Conservation (phyloP, 2,797 vertebrate genomes). For the Craterocephalus amniculus region DNA sequence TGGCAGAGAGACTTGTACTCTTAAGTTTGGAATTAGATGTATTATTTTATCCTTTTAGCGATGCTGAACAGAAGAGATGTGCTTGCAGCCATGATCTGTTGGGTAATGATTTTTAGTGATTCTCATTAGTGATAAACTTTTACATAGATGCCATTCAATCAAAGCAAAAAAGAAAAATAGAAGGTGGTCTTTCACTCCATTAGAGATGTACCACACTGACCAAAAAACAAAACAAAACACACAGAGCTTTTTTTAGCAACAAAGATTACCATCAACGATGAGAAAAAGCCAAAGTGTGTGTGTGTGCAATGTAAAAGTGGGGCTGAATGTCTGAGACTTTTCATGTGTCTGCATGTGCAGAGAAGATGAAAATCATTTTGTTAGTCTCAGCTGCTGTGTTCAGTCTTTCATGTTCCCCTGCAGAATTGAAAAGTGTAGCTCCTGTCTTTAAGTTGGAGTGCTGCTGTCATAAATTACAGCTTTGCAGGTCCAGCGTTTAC, state of each 20-base stretch:
- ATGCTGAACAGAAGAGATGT: slow-evolving; percentile 14
- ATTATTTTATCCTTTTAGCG: slow-evolving; percentile 35
- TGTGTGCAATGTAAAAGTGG: slow-evolving; percentile 35
- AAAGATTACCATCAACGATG: slow-evolving; percentile 54
- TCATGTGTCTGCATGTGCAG: slow-evolving; percentile 35
- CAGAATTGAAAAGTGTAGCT: slow-evolving; percentile 26
- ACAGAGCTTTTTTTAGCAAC: slow-evolving; percentile 52
- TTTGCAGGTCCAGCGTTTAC: slow-evolving; percentile 24
- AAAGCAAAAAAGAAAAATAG: not conserved
- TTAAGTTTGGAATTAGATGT: slow-evolving; percentile 20
- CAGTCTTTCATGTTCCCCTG: slow-evolving; percentile 36
- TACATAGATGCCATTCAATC: not conserved
- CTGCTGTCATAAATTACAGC: slow-evolving; percentile 29
- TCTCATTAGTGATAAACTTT: slow-evolving; percentile 19
- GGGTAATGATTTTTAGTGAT: slow-evolving; percentile 19
- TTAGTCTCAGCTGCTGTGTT: slow-evolving; percentile 40
- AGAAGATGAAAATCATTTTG: slow-evolving; percentile 45
- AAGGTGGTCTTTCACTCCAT: slow-evolving; percentile 48
- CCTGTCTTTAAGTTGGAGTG: slow-evolving; percentile 20
- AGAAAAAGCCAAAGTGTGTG: slow-evolving; percentile 63
- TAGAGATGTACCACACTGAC: slow-evolving; percentile 38
- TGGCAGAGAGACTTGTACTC: slow-evolving; percentile 36
- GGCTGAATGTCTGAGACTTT: slow-evolving; percentile 41
- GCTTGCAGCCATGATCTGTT: slow-evolving; percentile 2
- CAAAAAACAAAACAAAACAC: slow-evolving; percentile 42